Evolutionary conservation across 2,797 vertebrate species (phyloP).

Genomic region (Betta splendens): DNA sequence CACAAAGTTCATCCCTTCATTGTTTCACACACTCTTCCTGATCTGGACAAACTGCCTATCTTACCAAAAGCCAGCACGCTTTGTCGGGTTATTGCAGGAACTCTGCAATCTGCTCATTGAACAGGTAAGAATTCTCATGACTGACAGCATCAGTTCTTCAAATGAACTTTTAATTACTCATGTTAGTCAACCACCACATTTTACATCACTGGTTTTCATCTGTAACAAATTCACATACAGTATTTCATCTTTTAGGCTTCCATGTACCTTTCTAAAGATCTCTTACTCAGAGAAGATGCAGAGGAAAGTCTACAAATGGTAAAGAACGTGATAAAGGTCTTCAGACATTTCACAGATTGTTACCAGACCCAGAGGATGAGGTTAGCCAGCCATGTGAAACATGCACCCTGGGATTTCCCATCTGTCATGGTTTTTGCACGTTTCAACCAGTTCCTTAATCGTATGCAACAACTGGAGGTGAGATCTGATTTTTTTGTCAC

Average conservation of each 20-base stretch:
- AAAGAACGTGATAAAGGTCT: slow-evolving; percentile 70
- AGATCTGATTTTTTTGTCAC: no score
- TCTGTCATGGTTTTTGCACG: slow-evolving; percentile 82
- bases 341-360: slow-evolving; percentile 78
- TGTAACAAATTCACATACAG: slow-evolving; percentile 8
- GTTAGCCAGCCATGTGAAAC: slow-evolving; percentile 71
- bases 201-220: not conserved
- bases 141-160: not conserved
- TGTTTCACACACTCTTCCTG: slow-evolving; percentile 84
- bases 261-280: slow-evolving; percentile 78
- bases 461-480: slow-evolving; percentile 83
- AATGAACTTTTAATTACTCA: not conserved
- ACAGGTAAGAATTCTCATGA: slow-evolving; percentile 69
- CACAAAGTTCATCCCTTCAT: slow-evolving; percentile 56
- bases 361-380: slow-evolving; percentile 80
- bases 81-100: slow-evolving; percentile 83
- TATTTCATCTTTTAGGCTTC: slow-evolving; percentile 69
- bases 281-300: slow-evolving; percentile 81
- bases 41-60: slow-evolving; percentile 84
- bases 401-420: slow-evolving; percentile 85
- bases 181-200: not conserved
- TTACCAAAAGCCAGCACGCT: slow-evolving; percentile 76
- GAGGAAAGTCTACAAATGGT: slow-evolving; percentile 83
- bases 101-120: slow-evolving; percentile 85
- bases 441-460: slow-evolving; percentile 81